Base-by-base conservation (phyloP, 2,113 vertebrate species). In the Clinocottus analis region DNA sequence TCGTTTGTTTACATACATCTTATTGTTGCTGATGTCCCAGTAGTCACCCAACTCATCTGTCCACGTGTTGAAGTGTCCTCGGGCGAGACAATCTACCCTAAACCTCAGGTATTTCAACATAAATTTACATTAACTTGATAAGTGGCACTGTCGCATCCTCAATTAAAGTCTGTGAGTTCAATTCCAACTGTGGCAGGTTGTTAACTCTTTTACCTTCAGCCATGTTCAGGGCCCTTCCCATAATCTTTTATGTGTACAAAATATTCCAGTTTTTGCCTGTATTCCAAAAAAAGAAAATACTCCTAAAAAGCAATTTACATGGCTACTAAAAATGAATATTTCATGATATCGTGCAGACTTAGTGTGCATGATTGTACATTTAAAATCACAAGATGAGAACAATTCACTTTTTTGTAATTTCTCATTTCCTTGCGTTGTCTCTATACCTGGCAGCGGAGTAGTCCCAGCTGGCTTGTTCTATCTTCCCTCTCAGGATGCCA, bases 401-500 rank as follows among this genome's bases (percentile, higher is more conserved):
- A 16, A 16, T 61, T 31, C 33, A 13, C 21, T 37, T 7, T n/a
- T 27, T 12, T 37, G 21, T 53, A 2, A 5, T 6, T 39, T 7
- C 12, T n/a, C 6, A 2, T 39, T 14, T 14, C 2, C 2, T 55
- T 4, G 13, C 16, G 16, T n/a, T 1, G 58, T 47, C 3, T 65
- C 64, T 45, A 3, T 86, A 99, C 98, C 95, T 96, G 79, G 98
- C 98, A 3, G 87, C 72, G 1, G 94, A 96, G 85, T 97, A 98
- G 27, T 98, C 97, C 86, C 97, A 88, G 91, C 97, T 97, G 85
- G 97, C 96, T 70, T 98, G 94, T 65, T 99, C 98, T 1, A 99
- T 99, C 63, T 91, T 93, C 58, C 95, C 95, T 85, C 97, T 92
- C 82, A 99, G 94, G 90, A 99, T 97, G 33, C 96, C 95, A 14